Percentiles rank a stretch among this genome's conserved stretches.
Conservation (phyloP, 2,888 invertebrate species). For the Epistrophella euchroma region DNA sequence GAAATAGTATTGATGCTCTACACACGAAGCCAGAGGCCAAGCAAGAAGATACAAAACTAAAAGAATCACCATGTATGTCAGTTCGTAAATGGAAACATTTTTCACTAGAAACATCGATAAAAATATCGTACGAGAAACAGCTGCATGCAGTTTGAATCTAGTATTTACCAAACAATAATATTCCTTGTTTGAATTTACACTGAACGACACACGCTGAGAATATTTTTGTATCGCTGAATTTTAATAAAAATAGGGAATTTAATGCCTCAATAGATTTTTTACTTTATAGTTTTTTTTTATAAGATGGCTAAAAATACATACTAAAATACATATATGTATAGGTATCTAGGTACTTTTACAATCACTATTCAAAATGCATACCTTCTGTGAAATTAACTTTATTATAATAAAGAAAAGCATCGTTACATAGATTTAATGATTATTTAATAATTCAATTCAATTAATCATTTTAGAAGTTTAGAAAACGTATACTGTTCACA, state of each 20-base stretch:
- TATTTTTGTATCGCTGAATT: background rate
- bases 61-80: conserved; percentile 14
- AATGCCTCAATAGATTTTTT: too few species aligned
- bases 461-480: background rate
- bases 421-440: too few species aligned
- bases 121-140: conserved; percentile 35
- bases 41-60: conserved; percentile 39
- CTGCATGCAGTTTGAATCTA: conserved; percentile 22
- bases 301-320: too few species aligned
- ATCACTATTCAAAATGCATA: too few species aligned
- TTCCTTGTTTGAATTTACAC: background rate
- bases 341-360: too few species aligned
- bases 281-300: too few species aligned
- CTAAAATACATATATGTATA: too few species aligned
- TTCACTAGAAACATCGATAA: conserved; percentile 56
- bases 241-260: too few species aligned
- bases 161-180: background rate
- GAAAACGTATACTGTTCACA: background rate
- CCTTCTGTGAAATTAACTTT: too few species aligned
- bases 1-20: background rate
- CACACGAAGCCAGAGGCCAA: conserved; percentile 31
- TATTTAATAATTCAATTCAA: background rate
- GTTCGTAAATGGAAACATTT: conserved; percentile 35
- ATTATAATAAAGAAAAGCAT: too few species aligned
- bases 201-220: background rate